phyloP scores from a whole-genome alignment of 2,113 vertebrate genomes.

The Terrapene triunguis region DNA sequence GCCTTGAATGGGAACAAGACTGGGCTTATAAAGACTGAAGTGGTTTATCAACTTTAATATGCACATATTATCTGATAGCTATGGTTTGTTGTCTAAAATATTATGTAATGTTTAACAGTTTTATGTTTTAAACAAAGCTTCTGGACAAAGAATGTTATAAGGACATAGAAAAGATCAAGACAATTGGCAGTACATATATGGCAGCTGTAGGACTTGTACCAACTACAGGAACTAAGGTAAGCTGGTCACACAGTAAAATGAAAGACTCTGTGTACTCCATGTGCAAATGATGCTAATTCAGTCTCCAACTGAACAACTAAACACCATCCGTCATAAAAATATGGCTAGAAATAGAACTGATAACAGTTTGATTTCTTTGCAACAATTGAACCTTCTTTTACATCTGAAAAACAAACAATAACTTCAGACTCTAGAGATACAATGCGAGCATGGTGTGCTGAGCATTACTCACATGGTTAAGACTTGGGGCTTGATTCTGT shows the following conservation, averaged over 20 bases:
- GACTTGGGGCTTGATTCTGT: not conserved
- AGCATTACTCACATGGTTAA: not conserved
- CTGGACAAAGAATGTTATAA: constrained; percentile 98
- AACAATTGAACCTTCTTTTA: not conserved
- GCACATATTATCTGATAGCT: not conserved
- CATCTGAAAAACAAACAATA: constrained; percentile 16
- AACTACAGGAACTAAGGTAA: constrained; percentile 91
- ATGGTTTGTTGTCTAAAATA: constrained; percentile 58
- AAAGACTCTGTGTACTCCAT: not conserved
- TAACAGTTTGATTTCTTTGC: not conserved
- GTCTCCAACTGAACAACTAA: not conserved
- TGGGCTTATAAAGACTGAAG: not conserved
- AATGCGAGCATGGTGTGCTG: not conserved
- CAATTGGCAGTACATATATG: constrained; percentile 99
- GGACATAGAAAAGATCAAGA: constrained; percentile 99
- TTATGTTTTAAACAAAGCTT: constrained; percentile 89
- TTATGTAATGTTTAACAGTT: constrained; percentile 75
- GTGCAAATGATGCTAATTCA: not conserved
- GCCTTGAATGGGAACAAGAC: not conserved
- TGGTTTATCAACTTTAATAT: not conserved
- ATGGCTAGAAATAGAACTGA: not conserved
- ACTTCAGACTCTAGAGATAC: not conserved
- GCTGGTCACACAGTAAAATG: not conserved
- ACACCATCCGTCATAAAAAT: not conserved
- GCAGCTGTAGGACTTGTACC: constrained; percentile 96